Base-by-base conservation (phyloP, 2,888 invertebrate genomes). In the Suillia variegata region DNA sequence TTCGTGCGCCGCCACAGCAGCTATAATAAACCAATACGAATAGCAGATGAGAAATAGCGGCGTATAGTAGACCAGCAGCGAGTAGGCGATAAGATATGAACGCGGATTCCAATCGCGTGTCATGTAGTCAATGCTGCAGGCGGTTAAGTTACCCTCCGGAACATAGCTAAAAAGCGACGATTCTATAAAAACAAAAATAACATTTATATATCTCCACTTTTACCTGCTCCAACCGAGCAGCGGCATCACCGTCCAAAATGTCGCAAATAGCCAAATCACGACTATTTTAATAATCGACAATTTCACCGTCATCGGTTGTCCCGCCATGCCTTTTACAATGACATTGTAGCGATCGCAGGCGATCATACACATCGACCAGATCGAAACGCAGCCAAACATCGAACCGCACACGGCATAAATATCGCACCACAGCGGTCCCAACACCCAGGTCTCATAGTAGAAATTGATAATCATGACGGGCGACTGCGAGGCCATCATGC, bases 291-390 rank as follows among this genome's bases (percentile, higher is more conserved):
- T 48, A 45, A 84, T 56, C 0, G 84, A 85, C 66, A 82, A 80
- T 60, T 81, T 83, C 45, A 84, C 82, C 2, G 86, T 85, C 70
- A 87, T 79, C 18, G 85, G 85, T 47, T 81, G 83, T 1, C 85
- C 87, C 1, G 84, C 75, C 67, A 87, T 81, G 66, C 93, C 92
- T 80, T 92, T 93, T 18, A 94, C 94, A 75, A 95, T 96, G 56
- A 95, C 94, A 78, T 93, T 93, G 85, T 94, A 95, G 65, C 96
- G 87, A 78, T 95, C 95, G 71, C 93, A 86, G 56, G 94, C 92
- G 71, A 96, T 94, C 87, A 90, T 88, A 1, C 90, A 90, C 92
- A 95, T 92, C 13, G 93, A 90, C 92, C 93, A 94, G 76, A 95
- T 95, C 61, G 94, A 94, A 66, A 86, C 86, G 75, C 93, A 91